Percentiles rank a stretch among this genome's conserved stretches.
phyloP scores from a whole-genome alignment of 2,888 invertebrate species.

The Pseudanteris insignis region DNA sequence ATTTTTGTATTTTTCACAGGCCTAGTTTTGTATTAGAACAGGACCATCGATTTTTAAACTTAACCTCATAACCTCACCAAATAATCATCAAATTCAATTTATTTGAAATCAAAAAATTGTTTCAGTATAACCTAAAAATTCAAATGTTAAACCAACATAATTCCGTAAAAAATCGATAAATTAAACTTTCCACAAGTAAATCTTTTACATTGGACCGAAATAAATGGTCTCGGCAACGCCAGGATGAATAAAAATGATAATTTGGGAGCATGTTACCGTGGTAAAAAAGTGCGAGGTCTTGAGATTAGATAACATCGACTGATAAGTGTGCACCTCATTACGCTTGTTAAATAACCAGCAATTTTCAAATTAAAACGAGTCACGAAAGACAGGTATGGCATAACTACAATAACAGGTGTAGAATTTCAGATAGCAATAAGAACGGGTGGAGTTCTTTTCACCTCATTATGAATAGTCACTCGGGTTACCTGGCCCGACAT shows the following conservation, averaged over 20 bases:
- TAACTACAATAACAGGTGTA: slow-evolving; percentile 45
- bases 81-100: too few species aligned
- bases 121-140: too few species aligned
- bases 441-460: slow-evolving; percentile 38
- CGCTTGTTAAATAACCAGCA: slow-evolving; percentile 55
- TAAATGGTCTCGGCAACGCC: too few species aligned
- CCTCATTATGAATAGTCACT: slow-evolving; percentile 38
- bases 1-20: too few species aligned
- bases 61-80: too few species aligned
- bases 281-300: slow-evolving; percentile 34
- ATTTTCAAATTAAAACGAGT: slow-evolving; percentile 61
- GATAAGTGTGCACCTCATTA: slow-evolving; percentile 49
- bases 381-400: slow-evolving; percentile 47
- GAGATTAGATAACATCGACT: slow-evolving; percentile 48
- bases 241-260: slow-evolving; percentile 25
- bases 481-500: slow-evolving; percentile 30
- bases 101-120: too few species aligned
- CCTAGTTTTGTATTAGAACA: too few species aligned
- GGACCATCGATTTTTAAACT: too few species aligned
- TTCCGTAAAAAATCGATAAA: too few species aligned
- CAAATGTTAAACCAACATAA: too few species aligned
- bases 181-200: too few species aligned
- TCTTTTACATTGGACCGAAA: too few species aligned
- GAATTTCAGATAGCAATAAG: slow-evolving; percentile 36
- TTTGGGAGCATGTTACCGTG: slow-evolving; percentile 9